Evolutionary conservation across 2,888 invertebrate genomes (phyloP), one percentile per base, ranked within the genome.

Genomic region (Heliconius sara): DNA sequence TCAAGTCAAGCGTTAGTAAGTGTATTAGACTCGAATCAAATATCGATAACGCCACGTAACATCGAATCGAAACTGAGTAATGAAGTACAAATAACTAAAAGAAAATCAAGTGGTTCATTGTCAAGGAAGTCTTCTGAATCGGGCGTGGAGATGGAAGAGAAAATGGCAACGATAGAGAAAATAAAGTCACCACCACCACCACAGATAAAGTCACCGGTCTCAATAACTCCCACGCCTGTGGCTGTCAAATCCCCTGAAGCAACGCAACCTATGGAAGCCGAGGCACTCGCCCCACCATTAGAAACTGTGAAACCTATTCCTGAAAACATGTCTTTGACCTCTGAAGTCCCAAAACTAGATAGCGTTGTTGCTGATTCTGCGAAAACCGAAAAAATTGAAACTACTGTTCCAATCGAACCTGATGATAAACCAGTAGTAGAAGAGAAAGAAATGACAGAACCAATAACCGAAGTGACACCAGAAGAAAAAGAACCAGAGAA

Each of bases 41-140:
- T 95, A 80, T 94, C 95, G 2, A 92, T 95, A 82, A 93, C 92
- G 2, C 91, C 94, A 16, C 89, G 95, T 9, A 87, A 88, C 19
- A 76, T 91, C 4, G 93, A 93, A 30, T 70, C 88, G 0, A 93
- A 91, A 81, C 75, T 86, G 25, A 87, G 81, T 70, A 89, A 84
- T 82, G 93, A 92, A 75, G 85, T 91, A 66, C 88, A 91, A 83
- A 88, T 91, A 47, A 86, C 87, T 1, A 93, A 92, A 82, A 88
- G 91, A 3, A 92, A 90, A 83, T 91, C 93, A 1, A 89, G 89
- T 81, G 92, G 93, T 60, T 89, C 92, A 0, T 70, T 90, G 57
- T 89, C 94, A 0, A 87, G 90, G 12, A 94, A 94, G 82, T 90
- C 92, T 0, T 91, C 93, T 0, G 94, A 93, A 80, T 89, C 91